phyloP scores from a whole-genome alignment of 2,888 invertebrate genomes.

The Prenolepis imparis region DNA sequence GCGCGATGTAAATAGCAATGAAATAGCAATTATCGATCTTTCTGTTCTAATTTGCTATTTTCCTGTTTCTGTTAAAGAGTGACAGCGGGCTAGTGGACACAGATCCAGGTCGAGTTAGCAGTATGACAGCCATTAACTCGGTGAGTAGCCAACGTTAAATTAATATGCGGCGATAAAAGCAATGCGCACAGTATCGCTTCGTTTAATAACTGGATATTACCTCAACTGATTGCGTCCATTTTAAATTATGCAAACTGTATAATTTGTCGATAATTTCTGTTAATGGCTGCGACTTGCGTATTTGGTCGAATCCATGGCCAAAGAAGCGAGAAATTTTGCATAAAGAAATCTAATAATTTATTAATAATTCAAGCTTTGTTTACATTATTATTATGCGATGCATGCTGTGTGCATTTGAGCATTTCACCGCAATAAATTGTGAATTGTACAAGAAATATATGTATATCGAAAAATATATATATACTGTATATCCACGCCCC shows the following conservation, averaged over 20 bases:
- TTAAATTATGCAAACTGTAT: slow-evolving; percentile 43
- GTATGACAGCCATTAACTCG: slow-evolving; percentile 87
- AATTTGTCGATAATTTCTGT: slow-evolving; percentile 29
- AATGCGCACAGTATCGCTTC: slow-evolving; percentile 43
- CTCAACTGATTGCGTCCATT: slow-evolving; percentile 23
- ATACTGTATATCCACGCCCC: neutral
- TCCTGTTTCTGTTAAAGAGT: slow-evolving; percentile 84
- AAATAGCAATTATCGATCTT: slow-evolving; percentile 28
- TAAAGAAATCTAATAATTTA: neutral
- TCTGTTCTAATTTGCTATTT: slow-evolving; percentile 50
- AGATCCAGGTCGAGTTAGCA: slow-evolving; percentile 85
- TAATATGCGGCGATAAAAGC: slow-evolving; percentile 65
- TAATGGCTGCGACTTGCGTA: slow-evolving; percentile 17
- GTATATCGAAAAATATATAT: slow-evolving; percentile 55
- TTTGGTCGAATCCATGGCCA: neutral
- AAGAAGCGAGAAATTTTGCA: neutral
- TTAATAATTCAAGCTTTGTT: neutral
- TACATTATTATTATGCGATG: neutral
- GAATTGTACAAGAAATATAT: slow-evolving; percentile 55
- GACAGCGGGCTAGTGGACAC: slow-evolving; percentile 86
- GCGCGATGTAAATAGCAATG: neutral
- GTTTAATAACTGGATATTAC: slow-evolving; percentile 44
- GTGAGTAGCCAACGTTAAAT: slow-evolving; percentile 79
- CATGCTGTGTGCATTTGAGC: neutral
- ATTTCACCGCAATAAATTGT: neutral